These are phyloP conservation scores for Phylloscopus collybita DNA, from an alignment of 2,797 vertebrate species.

Conservation along the genomic window DNA sequence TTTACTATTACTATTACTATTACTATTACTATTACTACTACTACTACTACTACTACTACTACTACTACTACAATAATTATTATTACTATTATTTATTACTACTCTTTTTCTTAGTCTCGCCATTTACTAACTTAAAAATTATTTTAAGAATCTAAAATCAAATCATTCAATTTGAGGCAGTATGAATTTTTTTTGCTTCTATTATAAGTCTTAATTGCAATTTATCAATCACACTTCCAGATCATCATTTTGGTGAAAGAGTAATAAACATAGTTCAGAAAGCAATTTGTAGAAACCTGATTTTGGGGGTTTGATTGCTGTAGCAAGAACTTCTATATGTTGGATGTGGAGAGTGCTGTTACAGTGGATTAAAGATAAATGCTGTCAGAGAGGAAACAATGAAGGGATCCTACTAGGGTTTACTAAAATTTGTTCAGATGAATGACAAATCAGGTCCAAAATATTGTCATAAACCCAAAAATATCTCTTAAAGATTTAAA, in stretches of 20 bases:
- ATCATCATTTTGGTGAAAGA: neutral
- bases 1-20: too few relatives aligned
- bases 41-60: too few relatives aligned
- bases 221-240: neutral
- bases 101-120: neutral
- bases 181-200: neutral
- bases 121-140: neutral
- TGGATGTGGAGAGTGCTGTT: neutral
- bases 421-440: neutral
- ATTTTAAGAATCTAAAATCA: neutral
- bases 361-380: neutral
- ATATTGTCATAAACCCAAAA: neutral
- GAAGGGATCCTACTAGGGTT: neutral
- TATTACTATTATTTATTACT: neutral
- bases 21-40: neutral
- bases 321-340: neutral
- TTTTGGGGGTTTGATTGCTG: neutral
- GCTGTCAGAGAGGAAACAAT: neutral
- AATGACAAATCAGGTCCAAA: neutral
- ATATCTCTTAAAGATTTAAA: neutral
- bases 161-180: neutral
- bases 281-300: neutral
- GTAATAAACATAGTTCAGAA: neutral
- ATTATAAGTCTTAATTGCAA: neutral
- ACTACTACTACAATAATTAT: too few relatives aligned